Evolutionary conservation across 2,797 vertebrate genomes (phyloP).

Genomic region (Scarus forsteni): DNA sequence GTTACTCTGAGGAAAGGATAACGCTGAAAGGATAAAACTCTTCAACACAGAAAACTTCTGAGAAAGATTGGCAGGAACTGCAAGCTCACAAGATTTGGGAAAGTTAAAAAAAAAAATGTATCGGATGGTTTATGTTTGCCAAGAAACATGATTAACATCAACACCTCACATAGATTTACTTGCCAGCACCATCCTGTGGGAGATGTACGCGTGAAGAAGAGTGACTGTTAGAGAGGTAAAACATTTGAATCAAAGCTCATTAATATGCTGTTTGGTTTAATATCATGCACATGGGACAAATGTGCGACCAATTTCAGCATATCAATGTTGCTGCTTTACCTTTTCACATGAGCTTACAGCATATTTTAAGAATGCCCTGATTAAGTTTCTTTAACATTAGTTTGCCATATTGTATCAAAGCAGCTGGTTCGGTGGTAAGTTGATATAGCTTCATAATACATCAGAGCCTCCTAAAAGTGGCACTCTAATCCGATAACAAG

Average conservation of each 20-base stretch:
- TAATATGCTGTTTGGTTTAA: neutral
- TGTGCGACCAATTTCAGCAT: neutral
- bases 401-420: too few species aligned
- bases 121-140: too few species aligned
- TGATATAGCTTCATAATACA: too few species aligned
- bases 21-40: neutral
- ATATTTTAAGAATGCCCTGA: too few species aligned
- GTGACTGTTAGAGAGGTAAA: neutral
- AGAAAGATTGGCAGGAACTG: neutral
- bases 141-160: neutral
- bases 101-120: neutral
- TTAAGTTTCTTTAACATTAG: too few species aligned
- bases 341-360: neutral
- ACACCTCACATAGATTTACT: neutral
- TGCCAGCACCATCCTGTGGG: neutral
- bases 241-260: neutral
- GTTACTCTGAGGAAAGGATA: neutral
- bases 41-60: neutral
- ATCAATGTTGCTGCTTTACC: neutral
- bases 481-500: too few species aligned
- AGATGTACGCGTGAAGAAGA: neutral
- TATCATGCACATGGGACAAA: neutral
- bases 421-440: too few species aligned
- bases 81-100: neutral
- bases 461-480: too few species aligned